Conservation (phyloP, 2,797 vertebrate genomes). For the Falco cherrug region DNA sequence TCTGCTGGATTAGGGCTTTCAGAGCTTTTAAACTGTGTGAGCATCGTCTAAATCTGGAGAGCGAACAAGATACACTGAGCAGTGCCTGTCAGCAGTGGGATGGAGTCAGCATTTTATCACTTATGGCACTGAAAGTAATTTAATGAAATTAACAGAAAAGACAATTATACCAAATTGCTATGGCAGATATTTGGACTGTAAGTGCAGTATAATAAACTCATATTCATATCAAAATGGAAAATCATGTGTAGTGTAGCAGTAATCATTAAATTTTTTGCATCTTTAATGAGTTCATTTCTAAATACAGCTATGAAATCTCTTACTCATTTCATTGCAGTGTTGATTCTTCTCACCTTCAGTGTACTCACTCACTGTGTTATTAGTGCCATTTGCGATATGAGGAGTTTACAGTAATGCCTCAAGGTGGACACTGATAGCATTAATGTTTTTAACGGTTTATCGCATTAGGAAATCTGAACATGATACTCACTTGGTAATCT, state of each 20-base stretch:
- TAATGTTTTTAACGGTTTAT: not conserved
- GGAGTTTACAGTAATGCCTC: not conserved
- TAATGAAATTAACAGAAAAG: slow-evolving; percentile 43
- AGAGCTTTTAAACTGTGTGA: not conserved
- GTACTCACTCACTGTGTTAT: not conserved
- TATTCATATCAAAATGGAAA: slow-evolving; percentile 17
- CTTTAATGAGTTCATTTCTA: not conserved
- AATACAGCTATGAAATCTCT: not conserved
- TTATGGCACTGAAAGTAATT: slow-evolving; percentile 13
- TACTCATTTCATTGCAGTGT: not conserved
- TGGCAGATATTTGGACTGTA: slow-evolving; percentile 31
- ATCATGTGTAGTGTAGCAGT: not conserved
- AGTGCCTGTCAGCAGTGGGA: slow-evolving; percentile 4
- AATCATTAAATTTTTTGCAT: not conserved
- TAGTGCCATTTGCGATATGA: not conserved
- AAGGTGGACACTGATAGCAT: not conserved
- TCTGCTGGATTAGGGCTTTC: not conserved
- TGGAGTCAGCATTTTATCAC: slow-evolving; percentile 40
- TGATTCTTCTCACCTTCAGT: slow-evolving; percentile 9
- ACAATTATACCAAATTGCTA: not conserved
- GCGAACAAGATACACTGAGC: not conserved
- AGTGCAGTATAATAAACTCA: not conserved
- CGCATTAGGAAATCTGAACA: not conserved
- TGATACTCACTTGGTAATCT: not conserved
- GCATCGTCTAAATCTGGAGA: not conserved